Percentiles rank a stretch among this genome's conserved stretches.
Conservation (phyloP, 2,797 vertebrate species). For the Sebastes melanostomus region DNA sequence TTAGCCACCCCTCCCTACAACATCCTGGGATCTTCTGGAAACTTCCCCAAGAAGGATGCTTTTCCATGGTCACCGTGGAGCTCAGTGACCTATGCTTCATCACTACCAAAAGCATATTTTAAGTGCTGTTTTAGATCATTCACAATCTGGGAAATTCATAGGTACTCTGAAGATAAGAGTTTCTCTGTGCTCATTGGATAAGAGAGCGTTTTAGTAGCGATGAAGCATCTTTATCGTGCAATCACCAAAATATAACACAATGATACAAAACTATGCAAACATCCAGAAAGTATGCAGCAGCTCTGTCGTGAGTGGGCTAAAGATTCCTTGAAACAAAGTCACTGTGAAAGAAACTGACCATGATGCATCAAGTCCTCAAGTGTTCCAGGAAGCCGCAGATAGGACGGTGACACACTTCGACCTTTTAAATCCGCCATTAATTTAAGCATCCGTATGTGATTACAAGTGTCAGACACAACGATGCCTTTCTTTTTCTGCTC, state of each 20-base stretch:
- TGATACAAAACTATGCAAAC: not conserved
- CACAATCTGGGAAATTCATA: not conserved
- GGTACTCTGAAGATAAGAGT: not conserved
- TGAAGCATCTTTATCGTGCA: not conserved
- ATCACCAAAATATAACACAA: not conserved
- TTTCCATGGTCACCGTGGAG: slow-evolving; percentile 49
- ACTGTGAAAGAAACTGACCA: slow-evolving; percentile 8
- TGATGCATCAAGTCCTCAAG: slow-evolving; percentile 32
- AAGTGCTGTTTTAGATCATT: not conserved
- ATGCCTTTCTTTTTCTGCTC: slow-evolving; percentile 55
- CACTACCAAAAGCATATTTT: not conserved
- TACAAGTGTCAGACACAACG: slow-evolving; percentile 61
- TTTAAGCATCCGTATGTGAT: slow-evolving; percentile 68
- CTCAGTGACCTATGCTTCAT: slow-evolving; percentile 51
- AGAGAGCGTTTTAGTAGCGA: not conserved
- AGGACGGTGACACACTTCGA: slow-evolving; percentile 56
- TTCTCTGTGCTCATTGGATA: not conserved
- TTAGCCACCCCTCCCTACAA: slow-evolving; percentile 73
- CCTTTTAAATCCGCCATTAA: slow-evolving; percentile 72
- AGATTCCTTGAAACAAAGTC: slow-evolving; percentile 8
- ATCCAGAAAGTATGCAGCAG: not conserved
- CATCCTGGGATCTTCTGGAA: slow-evolving; percentile 78
- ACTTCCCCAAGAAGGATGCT: slow-evolving; percentile 56
- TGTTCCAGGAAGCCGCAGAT: slow-evolving; percentile 64
- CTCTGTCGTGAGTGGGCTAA: not conserved